Evolutionary conservation across 2,113 vertebrate species (phyloP).

Genomic region (Struthidea cinerea): DNA sequence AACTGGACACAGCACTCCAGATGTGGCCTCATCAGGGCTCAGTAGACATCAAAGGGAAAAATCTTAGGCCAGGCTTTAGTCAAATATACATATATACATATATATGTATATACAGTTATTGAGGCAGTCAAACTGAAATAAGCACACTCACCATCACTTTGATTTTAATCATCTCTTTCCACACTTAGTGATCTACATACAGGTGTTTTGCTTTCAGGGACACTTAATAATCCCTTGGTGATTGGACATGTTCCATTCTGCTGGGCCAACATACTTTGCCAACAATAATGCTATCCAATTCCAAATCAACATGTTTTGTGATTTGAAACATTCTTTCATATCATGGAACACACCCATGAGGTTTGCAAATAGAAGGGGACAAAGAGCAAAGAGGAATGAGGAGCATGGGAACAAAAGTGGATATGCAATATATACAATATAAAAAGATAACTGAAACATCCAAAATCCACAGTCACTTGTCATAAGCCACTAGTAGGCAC

Average conservation of each 20-base stretch:
- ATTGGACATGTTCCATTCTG: background rate
- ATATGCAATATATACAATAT: background rate
- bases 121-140: background rate
- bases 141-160: background rate
- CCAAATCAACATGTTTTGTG: background rate
- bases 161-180: background rate
- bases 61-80: background rate
- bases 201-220: background rate
- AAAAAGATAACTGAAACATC: background rate
- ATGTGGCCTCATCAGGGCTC: background rate
- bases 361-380: background rate
- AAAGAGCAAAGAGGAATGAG: background rate
- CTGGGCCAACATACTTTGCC: background rate
- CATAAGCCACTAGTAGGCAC: background rate
- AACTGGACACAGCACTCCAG: background rate
- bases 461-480: background rate
- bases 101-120: background rate
- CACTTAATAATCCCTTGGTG: background rate
- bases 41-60: background rate
- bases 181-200: background rate
- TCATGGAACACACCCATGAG: background rate
- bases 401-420: background rate
- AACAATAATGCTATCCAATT: background rate
- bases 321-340: background rate
- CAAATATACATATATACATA: background rate